Base-by-base conservation (phyloP, 2,888 invertebrate genomes). In the Eupithecia tripunctaria region DNA sequence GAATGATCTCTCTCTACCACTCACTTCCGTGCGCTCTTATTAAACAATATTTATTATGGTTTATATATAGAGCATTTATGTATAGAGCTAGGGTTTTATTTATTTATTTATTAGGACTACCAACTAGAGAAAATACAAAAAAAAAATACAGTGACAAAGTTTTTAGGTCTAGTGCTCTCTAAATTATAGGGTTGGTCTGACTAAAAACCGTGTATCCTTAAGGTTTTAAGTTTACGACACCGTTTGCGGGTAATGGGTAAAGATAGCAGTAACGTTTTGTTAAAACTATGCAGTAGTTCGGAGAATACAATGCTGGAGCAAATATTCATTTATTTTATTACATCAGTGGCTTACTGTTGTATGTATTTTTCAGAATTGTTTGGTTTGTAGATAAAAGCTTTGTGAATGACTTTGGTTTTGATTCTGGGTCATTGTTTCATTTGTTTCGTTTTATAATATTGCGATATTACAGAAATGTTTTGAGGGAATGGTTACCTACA, bases 191-290 rank as follows among this genome's bases (percentile, higher is more conserved):
- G 64, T 41, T 64, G 38, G 64, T 41, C 38, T 12, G n/a, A 38
- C 38, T 38, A 5, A 18, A 63, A 21, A 60, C 60, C 60, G 29
- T 60, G 60, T 60, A 29, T 7, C 0, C 29, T 27, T n/a, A 27
- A n/a, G 62, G 62, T 41, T 68, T 38, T 51, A 69, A 70, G 63
- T 64, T 70, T 70, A 56, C 43, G 21, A 18, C 21, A 43, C 15
- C 64, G 56, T 70, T 70, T 70, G 65, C 38, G 60, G 63, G 36
- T n/a, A 63, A 63, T 63, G 63, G 63, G 21, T 29, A 63, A 36
- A 63, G 29, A 67, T 43, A 51, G 29, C 27, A 36, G 63, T 63
- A 36, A 60, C 29, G 18, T 60, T 66, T 29, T 51, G 47, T 29
- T 51, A 12, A 27, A 51, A 67, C 29, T 67, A 51, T 32, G 43